Base-by-base conservation (phyloP, 2,797 vertebrate genomes). In the Peromyscus nudipes region DNA sequence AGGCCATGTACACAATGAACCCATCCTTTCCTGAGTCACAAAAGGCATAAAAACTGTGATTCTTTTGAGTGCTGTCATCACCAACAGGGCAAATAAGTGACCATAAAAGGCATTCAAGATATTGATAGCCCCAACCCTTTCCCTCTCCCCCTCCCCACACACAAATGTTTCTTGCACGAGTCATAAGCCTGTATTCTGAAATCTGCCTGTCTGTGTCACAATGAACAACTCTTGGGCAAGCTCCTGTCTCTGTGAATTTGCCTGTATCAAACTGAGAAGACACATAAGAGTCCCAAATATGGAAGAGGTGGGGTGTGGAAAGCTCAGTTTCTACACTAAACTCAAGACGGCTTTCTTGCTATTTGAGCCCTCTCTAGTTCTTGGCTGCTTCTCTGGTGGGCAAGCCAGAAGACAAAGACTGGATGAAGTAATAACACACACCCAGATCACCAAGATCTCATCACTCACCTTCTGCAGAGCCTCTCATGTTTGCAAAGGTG, bases 391-490 rank as follows among this genome's bases (percentile, higher is more conserved):
- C 76, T 87, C 52, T 65, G 27, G 46, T 46, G 5, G 71, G 16
- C 60, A 34, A 37, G n/a, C n/a, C 12, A 25, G 25, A 37, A 92
- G 29, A 82, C 1, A 85, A n/a, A 71, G 60, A 43, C n/a, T n/a
- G 3, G 6, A 91, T 29, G 21, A 21, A 37, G n/a, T 13, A 55
- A 65, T 1, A 37, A 46, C 25, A 94, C 69, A 75, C 0, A 52
- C 21, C 62, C 3, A 13, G 2, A 8, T 14, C 60, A 67, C 9
- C 27, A 43, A 6, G 37, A 40, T 25, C 65, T 9, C 9, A 2
- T 17, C 57, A 71, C 99, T 99, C 97, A 99, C 99, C 99, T 98
- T 99, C 99, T 89, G 98, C 99, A 85, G 99, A 99, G 98, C 99
- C 99, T 99, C 98, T 99, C 99, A 99, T 99, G 97, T 99, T 99